Evolutionary conservation across 2,113 vertebrate species (phyloP), one percentile per base, ranked within the genome.

Genomic region (Eleginops maclovinus): DNA sequence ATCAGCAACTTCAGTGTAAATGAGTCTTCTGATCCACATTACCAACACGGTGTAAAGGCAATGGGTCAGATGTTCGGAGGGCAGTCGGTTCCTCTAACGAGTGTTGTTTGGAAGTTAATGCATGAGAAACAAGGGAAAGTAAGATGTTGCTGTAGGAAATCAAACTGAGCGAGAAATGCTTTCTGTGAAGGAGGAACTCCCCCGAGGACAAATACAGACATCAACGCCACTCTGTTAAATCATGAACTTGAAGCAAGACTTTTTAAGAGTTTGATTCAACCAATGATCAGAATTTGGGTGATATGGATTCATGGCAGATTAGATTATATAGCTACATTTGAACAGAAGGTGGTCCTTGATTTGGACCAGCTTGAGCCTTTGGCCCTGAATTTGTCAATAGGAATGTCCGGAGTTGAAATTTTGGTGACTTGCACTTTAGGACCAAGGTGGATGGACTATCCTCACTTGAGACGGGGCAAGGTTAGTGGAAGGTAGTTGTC

Each of bases 141-240:
- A 62, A 12, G 31, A 21, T 26, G 41, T 22, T 3, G 3, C 11
- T 15, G n/a, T 31, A 60, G n/a, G 22, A 69, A 60, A 26, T n/a
- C 16, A 50, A 69, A 36, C 41, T 72, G 21, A 65, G 3, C 43
- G 14, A 51, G 24, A 49, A 19, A 17, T 15, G 17, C 58, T 56
- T 36, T 24, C 19, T 13, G 40, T 36, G 31, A 36, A 36, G 31
- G n/a, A 28, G 31, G 24, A 28, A 21, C 61, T n/a, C n/a, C n/a
- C 19, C n/a, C 31, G 22, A 61, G 70, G 55, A 2, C 12, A 9
- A 56, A 47, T 21, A 15, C 28, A 36, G 31, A 22, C 4, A 16
- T 61, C n/a, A 36, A 49, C 54, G 67, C 55, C 49, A 11, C 60
- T 64, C 51, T 5, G 16, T 66, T 41, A 26, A 14, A 59, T 43